Evolutionary conservation across 1,140 invertebrate species (phyloP).

Genomic region (Ostrea denselamellosa): DNA sequence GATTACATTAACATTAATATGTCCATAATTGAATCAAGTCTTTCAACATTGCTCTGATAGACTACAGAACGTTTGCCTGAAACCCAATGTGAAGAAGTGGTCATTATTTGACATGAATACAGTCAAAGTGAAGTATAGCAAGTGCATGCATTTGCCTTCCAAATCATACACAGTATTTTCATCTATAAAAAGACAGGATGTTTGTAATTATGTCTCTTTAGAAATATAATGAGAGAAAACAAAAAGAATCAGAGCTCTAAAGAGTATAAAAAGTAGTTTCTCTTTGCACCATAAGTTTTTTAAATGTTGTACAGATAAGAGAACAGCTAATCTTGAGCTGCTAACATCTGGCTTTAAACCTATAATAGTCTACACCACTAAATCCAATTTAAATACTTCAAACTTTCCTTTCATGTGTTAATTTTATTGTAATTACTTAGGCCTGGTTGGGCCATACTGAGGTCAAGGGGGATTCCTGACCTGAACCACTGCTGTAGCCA

Average conservation of each 20-base stretch:
- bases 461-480: conserved; percentile 4
- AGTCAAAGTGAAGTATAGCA: background rate
- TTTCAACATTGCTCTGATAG: conserved; percentile 5
- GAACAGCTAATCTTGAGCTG: background rate
- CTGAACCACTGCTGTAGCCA: background rate
- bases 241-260: conserved; percentile 6
- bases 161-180: background rate
- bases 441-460: conserved; percentile 1
- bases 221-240: conserved; percentile 23
- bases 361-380: conserved; percentile 6
- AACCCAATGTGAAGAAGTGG: background rate
- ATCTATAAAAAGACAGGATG: background rate
- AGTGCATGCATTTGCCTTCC: background rate
- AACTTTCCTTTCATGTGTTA: conserved; percentile 36
- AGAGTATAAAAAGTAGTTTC: background rate
- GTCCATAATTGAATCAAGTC: conserved; percentile 27
- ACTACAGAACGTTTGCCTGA: background rate
- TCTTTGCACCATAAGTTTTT: background rate
- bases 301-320: background rate
- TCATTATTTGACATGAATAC: background rate
- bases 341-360: conserved; percentile 4
- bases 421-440: conserved; percentile 15
- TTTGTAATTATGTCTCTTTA: conserved; percentile 23
- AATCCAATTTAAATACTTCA: conserved; percentile 40
- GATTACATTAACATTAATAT: conserved; percentile 27